Evolutionary conservation across 2,113 vertebrate species (phyloP).

Genomic region (Callionymus lyra): DNA sequence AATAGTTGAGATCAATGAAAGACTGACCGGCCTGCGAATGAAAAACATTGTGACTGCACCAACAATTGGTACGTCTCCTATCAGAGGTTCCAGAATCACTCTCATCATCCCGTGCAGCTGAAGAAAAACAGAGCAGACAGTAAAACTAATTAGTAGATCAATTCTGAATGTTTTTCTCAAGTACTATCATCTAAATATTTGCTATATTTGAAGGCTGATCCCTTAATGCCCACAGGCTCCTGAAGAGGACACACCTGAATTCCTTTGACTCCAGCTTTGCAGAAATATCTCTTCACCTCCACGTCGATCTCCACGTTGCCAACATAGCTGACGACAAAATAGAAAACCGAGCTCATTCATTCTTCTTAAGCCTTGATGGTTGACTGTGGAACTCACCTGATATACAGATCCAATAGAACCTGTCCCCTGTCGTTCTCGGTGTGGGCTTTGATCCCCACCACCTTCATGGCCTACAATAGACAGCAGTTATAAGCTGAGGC

Average conservation of each 20-base stretch:
- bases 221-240: background rate
- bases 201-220: background rate
- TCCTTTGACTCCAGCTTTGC: slow-evolving; percentile 89
- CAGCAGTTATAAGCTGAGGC: background rate
- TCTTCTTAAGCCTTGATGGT: background rate
- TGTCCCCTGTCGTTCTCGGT: slow-evolving; percentile 77
- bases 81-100: slow-evolving; percentile 86
- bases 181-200: too few relatives aligned
- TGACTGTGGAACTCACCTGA: slow-evolving; percentile 68
- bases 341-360: background rate
- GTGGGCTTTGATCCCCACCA: slow-evolving; percentile 84
- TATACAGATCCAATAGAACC: slow-evolving; percentile 81
- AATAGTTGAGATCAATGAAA: slow-evolving; percentile 17
- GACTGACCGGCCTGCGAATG: slow-evolving; percentile 81
- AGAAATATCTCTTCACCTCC: slow-evolving; percentile 90
- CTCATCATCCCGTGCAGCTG: slow-evolving; percentile 85
- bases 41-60: slow-evolving; percentile 91
- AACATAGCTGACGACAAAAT: slow-evolving; percentile 68
- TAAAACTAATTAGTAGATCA: too few relatives aligned
- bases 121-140: slow-evolving; percentile 5
- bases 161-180: too few relatives aligned
- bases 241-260: slow-evolving; percentile 73
- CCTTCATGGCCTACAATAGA: slow-evolving; percentile 73
- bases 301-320: slow-evolving; percentile 86
- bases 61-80: slow-evolving; percentile 82